A percentile compares a stretch with the other conserved stretches of the same genome.
phyloP scores from a whole-genome alignment of 2,113 vertebrate genomes.

The Pristiophorus japonicus region DNA sequence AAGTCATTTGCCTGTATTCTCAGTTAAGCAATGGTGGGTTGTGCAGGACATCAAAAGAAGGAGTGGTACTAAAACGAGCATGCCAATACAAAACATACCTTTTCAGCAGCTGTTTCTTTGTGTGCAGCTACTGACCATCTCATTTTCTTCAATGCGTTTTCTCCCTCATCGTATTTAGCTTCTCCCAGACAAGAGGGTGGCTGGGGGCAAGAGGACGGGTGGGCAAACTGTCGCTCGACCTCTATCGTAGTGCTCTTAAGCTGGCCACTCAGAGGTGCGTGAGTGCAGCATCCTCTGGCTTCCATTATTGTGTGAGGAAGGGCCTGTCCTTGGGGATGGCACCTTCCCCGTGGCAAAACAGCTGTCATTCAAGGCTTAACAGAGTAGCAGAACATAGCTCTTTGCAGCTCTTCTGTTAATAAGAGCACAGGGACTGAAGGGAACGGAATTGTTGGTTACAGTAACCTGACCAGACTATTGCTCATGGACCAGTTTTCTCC shows the following conservation, averaged over 20 bases:
- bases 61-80: neutral
- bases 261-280: too few species aligned
- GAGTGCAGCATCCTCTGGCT: too few species aligned
- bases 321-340: too few species aligned
- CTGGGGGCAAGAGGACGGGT: neutral
- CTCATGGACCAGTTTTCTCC: neutral
- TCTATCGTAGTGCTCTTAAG: too few species aligned
- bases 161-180: neutral
- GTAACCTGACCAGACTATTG: neutral
- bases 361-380: neutral
- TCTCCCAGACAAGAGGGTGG: neutral
- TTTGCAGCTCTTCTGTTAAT: neutral
- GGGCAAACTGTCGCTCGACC: neutral
- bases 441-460: neutral
- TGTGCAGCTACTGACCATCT: neutral
- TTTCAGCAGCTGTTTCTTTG: neutral
- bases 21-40: neutral
- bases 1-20: neutral
- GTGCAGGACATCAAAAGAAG: neutral
- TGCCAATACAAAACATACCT: neutral
- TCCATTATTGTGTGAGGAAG: neutral
- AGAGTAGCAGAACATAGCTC: too few species aligned
- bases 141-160: neutral
- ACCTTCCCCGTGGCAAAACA: neutral
- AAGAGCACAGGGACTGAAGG: neutral